Conservation (phyloP, 2,888 invertebrate genomes). For the Alsophila aescularia region DNA sequence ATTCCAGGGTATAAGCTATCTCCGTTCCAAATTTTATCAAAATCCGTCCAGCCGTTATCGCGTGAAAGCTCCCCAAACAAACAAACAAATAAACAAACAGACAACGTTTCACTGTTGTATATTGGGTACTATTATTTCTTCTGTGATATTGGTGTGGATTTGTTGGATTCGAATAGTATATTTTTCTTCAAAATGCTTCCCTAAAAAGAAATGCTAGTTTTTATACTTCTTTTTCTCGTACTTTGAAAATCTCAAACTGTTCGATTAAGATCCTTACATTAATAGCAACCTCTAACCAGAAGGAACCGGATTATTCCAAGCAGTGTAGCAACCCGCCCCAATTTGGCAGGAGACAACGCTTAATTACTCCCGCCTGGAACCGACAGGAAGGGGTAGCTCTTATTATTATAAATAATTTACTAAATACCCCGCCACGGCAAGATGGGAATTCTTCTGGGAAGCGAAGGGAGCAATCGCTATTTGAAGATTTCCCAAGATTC, state of each 20-base stretch:
- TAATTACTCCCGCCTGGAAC: constrained; percentile 58
- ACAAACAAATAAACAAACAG: too few species aligned
- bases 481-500: background rate
- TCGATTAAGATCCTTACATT: constrained; percentile 14
- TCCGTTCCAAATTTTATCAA: too few species aligned
- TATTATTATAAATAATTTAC: constrained; percentile 63
- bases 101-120: too few species aligned
- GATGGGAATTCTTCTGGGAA: constrained; percentile 19
- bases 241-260: background rate
- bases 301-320: constrained; percentile 40
- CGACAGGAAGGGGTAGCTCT: constrained; percentile 56
- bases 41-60: too few species aligned
- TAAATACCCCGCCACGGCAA: constrained; percentile 42
- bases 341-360: constrained; percentile 56
- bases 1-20: too few species aligned
- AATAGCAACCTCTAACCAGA: constrained; percentile 22
- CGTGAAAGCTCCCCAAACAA: too few species aligned
- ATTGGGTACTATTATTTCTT: too few species aligned
- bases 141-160: too few species aligned
- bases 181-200: too few species aligned
- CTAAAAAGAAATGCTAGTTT: too few species aligned
- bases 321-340: constrained; percentile 44
- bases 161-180: too few species aligned
- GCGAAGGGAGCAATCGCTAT: constrained; percentile 9
- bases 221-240: background rate